These are phyloP conservation scores for Ectemnius continuus DNA, from an alignment of 2,888 invertebrate species.

Conservation along the genomic window DNA sequence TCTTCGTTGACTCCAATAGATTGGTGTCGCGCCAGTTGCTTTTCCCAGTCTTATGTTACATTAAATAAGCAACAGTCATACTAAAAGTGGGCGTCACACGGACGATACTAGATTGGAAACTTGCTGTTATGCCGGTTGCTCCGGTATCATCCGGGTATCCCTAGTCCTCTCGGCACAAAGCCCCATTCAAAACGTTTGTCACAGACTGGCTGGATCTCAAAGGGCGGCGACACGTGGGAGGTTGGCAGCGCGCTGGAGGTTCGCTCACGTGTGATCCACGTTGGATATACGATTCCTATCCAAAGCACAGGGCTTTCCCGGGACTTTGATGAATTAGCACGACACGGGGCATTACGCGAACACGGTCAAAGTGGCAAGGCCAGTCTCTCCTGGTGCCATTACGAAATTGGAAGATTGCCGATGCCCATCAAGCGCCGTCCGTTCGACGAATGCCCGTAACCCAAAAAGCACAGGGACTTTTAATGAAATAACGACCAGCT, in stretches of 20 bases:
- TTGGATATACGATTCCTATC: slow-evolving; percentile 21
- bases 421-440: neutral
- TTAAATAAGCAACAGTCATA: no score
- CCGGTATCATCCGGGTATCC: slow-evolving; percentile 13
- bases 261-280: neutral
- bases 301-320: slow-evolving; percentile 29
- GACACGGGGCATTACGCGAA: slow-evolving; percentile 25
- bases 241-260: no score
- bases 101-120: neutral
- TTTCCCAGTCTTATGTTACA: no score
- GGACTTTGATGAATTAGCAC: slow-evolving; percentile 42
- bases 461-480: neutral
- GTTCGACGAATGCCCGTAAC: neutral
- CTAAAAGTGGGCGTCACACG: no score
- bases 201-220: slow-evolving; percentile 25
- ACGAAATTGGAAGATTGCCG: slow-evolving; percentile 27
- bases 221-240: neutral
- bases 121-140: slow-evolving; percentile 13
- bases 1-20: slow-evolving; percentile 38
- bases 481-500: no score
- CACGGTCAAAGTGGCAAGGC: slow-evolving; percentile 18
- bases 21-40: slow-evolving; percentile 23
- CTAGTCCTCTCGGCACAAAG: slow-evolving; percentile 9
- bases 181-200: slow-evolving; percentile 44
- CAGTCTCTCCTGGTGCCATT: slow-evolving; percentile 33